Evolutionary conservation across 2,888 invertebrate species (phyloP).

Genomic region (Bombylius discolor): DNA sequence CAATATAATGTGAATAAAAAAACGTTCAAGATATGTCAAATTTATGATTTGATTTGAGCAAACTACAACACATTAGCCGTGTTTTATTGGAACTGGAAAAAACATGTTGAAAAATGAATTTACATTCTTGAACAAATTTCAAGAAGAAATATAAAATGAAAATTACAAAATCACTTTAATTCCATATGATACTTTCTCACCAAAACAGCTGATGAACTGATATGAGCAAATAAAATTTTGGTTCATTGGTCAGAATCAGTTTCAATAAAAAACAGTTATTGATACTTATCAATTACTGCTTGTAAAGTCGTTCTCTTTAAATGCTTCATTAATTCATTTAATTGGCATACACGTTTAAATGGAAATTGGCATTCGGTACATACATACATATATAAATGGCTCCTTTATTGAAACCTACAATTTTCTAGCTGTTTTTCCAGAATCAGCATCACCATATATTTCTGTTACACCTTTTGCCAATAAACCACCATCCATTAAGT

Average conservation of each 20-base stretch:
- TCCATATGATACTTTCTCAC: too few species aligned
- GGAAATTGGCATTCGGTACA: constrained; percentile 63
- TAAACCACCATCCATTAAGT: constrained; percentile 50
- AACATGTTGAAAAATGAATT: too few species aligned
- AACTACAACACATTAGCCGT: constrained; percentile 43
- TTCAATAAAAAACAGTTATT: constrained; percentile 19
- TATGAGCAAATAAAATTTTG: too few species aligned
- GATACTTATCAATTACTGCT: too few species aligned
- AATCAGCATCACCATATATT: constrained; percentile 56
- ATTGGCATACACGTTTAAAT: constrained; percentile 49
- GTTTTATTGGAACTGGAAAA: too few species aligned
- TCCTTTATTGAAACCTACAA: constrained; percentile 43
- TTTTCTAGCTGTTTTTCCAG: constrained; percentile 49
- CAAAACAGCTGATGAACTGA: too few species aligned
- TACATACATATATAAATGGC: constrained; percentile 56
- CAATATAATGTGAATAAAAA: too few species aligned
- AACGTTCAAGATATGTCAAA: too few species aligned
- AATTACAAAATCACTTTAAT: too few species aligned
- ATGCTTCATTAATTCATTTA: constrained; percentile 35
- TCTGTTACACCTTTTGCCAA: constrained; percentile 55
- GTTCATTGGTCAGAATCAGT: constrained; percentile 43
- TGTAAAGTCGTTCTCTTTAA: constrained; percentile 24
- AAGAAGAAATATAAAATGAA: too few species aligned
- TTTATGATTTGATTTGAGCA: constrained; percentile 67
- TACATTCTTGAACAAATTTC: too few species aligned